A percentile compares a stretch with the other conserved stretches of the same genome.
phyloP scores from a whole-genome alignment of 1,140 invertebrate species.

The Halesus radiatus region DNA sequence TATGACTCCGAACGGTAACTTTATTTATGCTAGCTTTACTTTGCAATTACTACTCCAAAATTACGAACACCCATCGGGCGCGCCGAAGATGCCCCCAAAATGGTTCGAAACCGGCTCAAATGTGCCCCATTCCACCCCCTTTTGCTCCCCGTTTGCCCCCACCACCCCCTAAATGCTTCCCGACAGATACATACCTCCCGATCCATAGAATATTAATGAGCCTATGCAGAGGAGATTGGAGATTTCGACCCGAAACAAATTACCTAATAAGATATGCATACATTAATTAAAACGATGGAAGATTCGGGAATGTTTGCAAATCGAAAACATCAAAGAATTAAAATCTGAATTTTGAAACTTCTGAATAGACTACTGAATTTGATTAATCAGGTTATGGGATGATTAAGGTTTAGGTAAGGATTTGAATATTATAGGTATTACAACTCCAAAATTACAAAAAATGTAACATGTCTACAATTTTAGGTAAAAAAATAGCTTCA shows the following conservation, averaged over 20 bases:
- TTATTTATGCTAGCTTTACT: constrained; percentile 46
- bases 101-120: no score
- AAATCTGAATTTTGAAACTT: neutral
- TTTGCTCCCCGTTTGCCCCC: no score
- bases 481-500: no score
- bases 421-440: no score
- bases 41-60: constrained; percentile 42
- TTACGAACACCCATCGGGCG: constrained; percentile 32
- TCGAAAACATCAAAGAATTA: constrained; percentile 23
- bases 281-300: constrained; percentile 30
- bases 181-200: constrained; percentile 4
- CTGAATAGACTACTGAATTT: no score
- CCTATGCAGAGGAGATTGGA: constrained; percentile 37
- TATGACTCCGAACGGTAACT: constrained; percentile 20
- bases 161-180: neutral
- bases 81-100: constrained; percentile 17
- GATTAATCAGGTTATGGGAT: no score
- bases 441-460: no score
- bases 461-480: no score
- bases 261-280: constrained; percentile 40
- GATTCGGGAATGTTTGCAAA: neutral
- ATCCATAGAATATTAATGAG: constrained; percentile 36
- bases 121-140: neutral
- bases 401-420: no score
- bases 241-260: constrained; percentile 35